These are phyloP conservation scores for Delichon dasypus DNA, from an alignment of 2,797 vertebrate genomes.

Conservation along the genomic window DNA sequence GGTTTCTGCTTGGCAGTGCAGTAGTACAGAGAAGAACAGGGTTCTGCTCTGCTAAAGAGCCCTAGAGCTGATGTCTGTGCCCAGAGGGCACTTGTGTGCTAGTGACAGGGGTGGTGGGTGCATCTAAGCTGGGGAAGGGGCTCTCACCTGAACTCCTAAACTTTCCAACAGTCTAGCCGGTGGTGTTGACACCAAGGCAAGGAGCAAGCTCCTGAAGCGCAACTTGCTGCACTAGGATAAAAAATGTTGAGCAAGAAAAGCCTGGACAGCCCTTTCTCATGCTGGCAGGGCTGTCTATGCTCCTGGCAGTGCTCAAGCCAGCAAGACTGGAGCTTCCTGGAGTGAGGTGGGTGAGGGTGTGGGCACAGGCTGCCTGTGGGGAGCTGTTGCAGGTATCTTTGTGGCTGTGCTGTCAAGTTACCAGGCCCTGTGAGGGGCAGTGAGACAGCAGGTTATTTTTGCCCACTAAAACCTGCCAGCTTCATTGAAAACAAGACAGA, in stretches of 20 bases:
- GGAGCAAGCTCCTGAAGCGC: not conserved
- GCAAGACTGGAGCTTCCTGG: not conserved
- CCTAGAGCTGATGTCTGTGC: not conserved
- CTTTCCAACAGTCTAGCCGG: not conserved
- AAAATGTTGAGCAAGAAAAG: not conserved
- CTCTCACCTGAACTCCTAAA: not conserved
- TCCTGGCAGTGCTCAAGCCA: not conserved
- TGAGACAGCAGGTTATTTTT: not conserved
- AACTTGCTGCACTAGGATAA: not conserved
- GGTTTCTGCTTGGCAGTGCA: not conserved
- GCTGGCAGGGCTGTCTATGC: not conserved
- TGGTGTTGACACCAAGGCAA: not conserved
- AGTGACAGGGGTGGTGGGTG: fast-evolving
- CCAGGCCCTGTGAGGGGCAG: not conserved
- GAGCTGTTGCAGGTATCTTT: not conserved
- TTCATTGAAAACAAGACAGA: not conserved
- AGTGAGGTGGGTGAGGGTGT: not conserved
- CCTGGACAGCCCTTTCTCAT: not conserved
- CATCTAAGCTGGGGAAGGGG: not conserved
- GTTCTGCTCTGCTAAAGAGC: not conserved
- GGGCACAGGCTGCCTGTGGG: not conserved
- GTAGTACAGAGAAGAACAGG: not conserved
- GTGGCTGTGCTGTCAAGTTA: not conserved
- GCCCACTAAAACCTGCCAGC: not conserved
- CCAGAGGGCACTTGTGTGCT: not conserved